Evolutionary conservation across 2,113 vertebrate species (phyloP), one percentile per base, ranked within the genome.

Genomic region (Rhea pennata): DNA sequence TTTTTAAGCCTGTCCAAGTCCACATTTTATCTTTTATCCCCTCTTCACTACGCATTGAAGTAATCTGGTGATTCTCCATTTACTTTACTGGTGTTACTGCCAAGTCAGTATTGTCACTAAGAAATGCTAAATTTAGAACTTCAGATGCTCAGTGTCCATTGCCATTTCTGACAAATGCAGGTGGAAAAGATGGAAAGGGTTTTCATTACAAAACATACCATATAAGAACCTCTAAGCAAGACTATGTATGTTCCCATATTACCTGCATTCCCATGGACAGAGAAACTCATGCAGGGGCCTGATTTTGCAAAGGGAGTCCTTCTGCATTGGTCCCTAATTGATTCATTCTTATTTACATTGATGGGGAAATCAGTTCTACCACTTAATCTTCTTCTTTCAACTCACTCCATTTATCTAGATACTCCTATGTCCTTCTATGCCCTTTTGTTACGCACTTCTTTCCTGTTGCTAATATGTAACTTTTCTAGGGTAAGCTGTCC

Each of bases 341-440:
- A 0, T 78, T 69, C 72, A 7, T 81, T 95, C 33, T 15, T 53
- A 2, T 39, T 74, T 31, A 9, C 46, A 22, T 83, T 50, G 56
- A 33, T 3, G 16, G 56, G 56, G 22, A 53, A 59, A 11, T 44
- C 15, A 56, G 4, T 88, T 93, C 48, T 5, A 39, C 19, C 36
- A 12, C 22, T 27, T 39, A 53, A 61, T 84, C 27, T 74, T 19
- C 11, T 71, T 53, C 39, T 50, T 19, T 84, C n/a, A 44, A 29
- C 6, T 15, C 50, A 3, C 9, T 40, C 39, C 10, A 3, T 67
- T n/a, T 40, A 46, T 23, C 12, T 36, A 59, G 26, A 23, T 54
- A 13, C 6, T 85, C 2, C 0, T 16, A 26, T 31, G 12, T 61
- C 12, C 1, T 53, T 39, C 20, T 0, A 0, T 61, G 20, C 7